These are phyloP conservation scores for Pentalonia nigronervosa DNA, from an alignment of 1,140 invertebrate genomes.

Conservation along the genomic window DNA sequence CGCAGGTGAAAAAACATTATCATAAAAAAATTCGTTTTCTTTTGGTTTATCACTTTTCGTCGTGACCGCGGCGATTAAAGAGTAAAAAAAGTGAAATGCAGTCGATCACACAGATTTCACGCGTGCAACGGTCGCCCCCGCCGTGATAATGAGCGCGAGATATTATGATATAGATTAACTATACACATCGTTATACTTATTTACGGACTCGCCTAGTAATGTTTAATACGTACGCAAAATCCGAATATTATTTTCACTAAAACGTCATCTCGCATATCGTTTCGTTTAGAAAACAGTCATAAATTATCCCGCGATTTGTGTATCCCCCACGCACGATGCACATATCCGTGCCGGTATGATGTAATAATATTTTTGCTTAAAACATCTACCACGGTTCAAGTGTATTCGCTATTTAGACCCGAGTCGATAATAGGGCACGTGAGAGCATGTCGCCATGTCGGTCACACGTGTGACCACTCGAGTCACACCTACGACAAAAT, in stretches of 20 bases:
- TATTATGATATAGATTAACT: background rate
- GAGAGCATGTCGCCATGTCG: background rate
- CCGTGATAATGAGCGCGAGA: background rate
- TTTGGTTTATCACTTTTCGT: background rate
- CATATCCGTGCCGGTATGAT: background rate
- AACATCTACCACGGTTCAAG: background rate
- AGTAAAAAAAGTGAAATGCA: background rate
- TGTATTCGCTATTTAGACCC: background rate
- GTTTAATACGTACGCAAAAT: no score
- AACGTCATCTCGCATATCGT: background rate
- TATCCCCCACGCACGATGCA: background rate
- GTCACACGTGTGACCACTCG: background rate
- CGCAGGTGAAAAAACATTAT: background rate
- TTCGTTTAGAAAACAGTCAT: background rate
- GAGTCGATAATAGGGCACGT: background rate
- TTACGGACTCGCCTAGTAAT: background rate
- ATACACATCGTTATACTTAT: background rate
- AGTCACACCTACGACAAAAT: constrained; percentile 39
- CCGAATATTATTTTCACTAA: background rate
- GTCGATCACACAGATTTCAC: background rate
- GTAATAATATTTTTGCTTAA: background rate
- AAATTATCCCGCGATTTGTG: background rate
- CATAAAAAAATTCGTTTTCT: background rate
- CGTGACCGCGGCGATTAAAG: background rate
- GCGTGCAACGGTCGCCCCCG: background rate